Conservation (phyloP, 1,140 invertebrate species). For the Lepidurus packardi region DNA sequence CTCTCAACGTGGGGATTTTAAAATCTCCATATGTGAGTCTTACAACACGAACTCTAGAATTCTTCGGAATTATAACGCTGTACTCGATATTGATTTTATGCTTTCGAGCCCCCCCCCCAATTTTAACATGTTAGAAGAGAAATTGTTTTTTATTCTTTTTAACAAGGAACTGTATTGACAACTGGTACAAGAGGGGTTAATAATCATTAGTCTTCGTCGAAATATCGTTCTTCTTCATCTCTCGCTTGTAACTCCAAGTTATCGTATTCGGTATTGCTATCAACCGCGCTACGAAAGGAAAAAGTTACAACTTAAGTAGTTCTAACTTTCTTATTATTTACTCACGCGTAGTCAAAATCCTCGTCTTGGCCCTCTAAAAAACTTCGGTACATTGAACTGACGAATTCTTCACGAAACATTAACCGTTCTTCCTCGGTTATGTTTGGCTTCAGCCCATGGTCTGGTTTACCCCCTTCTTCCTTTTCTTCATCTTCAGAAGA, state of each 20-base stretch:
- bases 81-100: no score
- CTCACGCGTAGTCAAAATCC: slow-evolving; percentile 72
- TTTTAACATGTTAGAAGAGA: no score
- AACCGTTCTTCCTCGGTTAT: slow-evolving; percentile 36
- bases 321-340: not conserved
- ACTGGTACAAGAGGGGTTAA: not conserved
- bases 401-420: slow-evolving; percentile 73
- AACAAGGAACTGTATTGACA: no score
- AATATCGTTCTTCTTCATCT: slow-evolving; percentile 84
- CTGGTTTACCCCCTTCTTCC: slow-evolving; percentile 36
- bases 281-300: not conserved
- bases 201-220: slow-evolving; percentile 51
- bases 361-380: slow-evolving; percentile 77
- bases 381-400: slow-evolving; percentile 77
- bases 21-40: no score
- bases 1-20: no score
- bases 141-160: no score
- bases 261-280: slow-evolving; percentile 58
- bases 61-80: no score
- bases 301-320: not conserved
- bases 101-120: no score
- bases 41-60: no score
- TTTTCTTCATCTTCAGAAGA: slow-evolving; percentile 41
- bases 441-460: slow-evolving; percentile 27
- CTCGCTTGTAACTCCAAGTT: slow-evolving; percentile 58